Evolutionary conservation across 1,140 invertebrate species (phyloP).

Genomic region (Cydia fagiglandana): DNA sequence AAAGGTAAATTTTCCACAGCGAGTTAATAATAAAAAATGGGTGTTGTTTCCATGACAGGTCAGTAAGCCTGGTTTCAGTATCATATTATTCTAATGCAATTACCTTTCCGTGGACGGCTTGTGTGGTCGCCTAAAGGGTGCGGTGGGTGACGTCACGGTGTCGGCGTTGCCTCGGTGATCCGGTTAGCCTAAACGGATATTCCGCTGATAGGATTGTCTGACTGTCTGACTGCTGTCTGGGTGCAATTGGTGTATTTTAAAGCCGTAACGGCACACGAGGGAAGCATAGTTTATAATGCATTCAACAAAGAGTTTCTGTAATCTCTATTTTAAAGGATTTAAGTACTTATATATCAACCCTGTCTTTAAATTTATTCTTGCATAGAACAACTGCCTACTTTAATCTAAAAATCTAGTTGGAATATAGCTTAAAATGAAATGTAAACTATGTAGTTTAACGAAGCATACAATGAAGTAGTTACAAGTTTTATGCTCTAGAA

Average conservation of each 20-base stretch:
- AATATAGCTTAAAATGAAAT: too few species aligned
- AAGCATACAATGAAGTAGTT: background rate
- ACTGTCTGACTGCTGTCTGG: constrained; percentile 43
- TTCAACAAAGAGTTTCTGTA: too few species aligned
- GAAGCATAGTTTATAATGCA: background rate
- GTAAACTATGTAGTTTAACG: too few species aligned
- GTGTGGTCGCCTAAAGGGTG: constrained; percentile 36
- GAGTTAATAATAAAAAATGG: background rate
- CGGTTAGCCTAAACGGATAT: constrained; percentile 70
- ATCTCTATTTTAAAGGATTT: too few species aligned
- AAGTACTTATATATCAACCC: too few species aligned
- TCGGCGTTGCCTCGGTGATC: constrained; percentile 58
- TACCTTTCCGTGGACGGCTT: constrained; percentile 14
- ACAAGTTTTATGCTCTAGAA: background rate
- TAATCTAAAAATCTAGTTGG: too few species aligned
- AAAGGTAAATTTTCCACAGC: background rate
- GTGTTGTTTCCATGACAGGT: constrained; percentile 4
- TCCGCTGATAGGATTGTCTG: constrained; percentile 62
- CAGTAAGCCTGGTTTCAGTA: constrained; percentile 20
- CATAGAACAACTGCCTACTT: too few species aligned
- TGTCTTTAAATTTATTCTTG: too few species aligned
- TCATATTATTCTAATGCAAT: constrained; percentile 31
- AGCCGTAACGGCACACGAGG: background rate
- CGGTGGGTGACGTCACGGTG: constrained; percentile 47
- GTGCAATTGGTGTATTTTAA: constrained; percentile 9